Percentiles rank a stretch among this genome's conserved stretches.
phyloP scores from a whole-genome alignment of 2,888 invertebrate species.

The Orthosia incerta region DNA sequence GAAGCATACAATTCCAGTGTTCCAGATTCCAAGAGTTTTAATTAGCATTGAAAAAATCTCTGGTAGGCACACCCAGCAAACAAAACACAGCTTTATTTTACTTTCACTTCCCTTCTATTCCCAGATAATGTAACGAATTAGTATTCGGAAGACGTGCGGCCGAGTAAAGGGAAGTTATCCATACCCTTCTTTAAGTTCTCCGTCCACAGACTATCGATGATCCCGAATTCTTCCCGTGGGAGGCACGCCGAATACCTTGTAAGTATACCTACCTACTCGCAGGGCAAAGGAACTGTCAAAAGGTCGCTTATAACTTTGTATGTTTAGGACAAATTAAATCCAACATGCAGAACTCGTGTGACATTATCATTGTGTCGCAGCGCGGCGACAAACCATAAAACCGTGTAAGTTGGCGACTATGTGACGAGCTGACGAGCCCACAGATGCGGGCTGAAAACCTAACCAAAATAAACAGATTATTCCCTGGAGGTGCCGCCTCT shows the following conservation, averaged over 20 bases:
- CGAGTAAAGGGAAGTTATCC: conserved; percentile 70
- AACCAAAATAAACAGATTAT: conserved; percentile 76
- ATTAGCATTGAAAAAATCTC: conserved; percentile 76
- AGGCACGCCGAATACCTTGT: conserved; percentile 1
- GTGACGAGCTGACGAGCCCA: conserved; percentile 58
- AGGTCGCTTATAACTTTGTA: conserved; percentile 25
- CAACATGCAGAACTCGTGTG: conserved; percentile 21
- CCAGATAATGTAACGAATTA: conserved; percentile 73
- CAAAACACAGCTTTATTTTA: conserved; percentile 72
- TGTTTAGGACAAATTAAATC: conserved; percentile 34
- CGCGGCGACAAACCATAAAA: conserved; percentile 33
- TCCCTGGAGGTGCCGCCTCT: conserved; percentile 66
- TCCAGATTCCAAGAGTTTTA: conserved; percentile 72
- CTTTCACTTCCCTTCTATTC: conserved; percentile 66
- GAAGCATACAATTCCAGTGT: conserved; percentile 65
- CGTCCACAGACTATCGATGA: conserved; percentile 64
- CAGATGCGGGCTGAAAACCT: conserved; percentile 65
- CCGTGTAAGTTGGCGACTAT: conserved; percentile 40
- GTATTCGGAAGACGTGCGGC: conserved; percentile 73
- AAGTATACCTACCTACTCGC: conserved; percentile 36
- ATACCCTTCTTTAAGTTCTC: conserved; percentile 68
- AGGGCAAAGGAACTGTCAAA: conserved; percentile 11
- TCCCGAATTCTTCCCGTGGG: conserved; percentile 56
- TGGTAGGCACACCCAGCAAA: conserved; percentile 65
- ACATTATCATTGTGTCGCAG: conserved; percentile 43